Conservation (phyloP, 2,888 invertebrate species). For the Melinopterus prodromus region DNA sequence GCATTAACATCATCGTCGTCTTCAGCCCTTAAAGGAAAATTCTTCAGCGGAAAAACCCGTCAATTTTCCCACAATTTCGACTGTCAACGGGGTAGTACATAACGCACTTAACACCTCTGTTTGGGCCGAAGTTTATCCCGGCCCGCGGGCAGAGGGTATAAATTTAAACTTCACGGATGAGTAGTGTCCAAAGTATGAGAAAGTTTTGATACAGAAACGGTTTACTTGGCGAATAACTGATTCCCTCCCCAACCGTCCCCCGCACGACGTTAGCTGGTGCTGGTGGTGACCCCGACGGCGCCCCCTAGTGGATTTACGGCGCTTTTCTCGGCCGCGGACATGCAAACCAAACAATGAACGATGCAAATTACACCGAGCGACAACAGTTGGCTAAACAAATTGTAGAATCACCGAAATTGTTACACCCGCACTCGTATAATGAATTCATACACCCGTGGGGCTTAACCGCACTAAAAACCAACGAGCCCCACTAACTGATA, state of each 20-base stretch:
- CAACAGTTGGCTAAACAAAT: background rate
- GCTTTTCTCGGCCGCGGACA: background rate
- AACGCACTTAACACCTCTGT: constrained; percentile 4
- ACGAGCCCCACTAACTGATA: background rate
- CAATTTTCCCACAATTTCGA: background rate
- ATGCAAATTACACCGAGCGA: background rate
- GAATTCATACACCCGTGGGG: background rate
- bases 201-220: constrained; percentile 4
- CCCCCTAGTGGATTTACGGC: background rate
- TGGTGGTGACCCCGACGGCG: background rate
- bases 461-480: background rate
- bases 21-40: no score
- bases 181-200: background rate
- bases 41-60: background rate
- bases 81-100: background rate
- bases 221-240: background rate
- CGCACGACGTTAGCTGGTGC: background rate
- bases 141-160: background rate
- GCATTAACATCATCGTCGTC: no score
- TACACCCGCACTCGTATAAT: background rate
- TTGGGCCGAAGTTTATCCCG: background rate
- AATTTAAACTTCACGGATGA: background rate
- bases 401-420: background rate
- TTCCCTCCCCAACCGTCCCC: background rate
- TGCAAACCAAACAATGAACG: background rate